These are phyloP conservation scores for Cephus spinipes DNA, from an alignment of 2,888 invertebrate species.

Conservation along the genomic window DNA sequence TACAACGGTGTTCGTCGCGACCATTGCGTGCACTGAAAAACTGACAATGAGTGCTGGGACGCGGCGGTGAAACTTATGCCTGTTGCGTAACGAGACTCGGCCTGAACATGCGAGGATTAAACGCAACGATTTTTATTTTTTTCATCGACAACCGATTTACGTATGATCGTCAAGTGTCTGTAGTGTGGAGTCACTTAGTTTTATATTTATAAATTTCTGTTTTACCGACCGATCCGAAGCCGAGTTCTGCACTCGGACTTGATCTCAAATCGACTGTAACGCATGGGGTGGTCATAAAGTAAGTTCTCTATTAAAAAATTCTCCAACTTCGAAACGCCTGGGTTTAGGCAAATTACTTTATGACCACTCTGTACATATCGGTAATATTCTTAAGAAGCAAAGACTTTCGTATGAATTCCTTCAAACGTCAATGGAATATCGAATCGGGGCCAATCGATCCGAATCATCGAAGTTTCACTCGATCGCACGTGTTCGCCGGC, in stretches of 20 bases:
- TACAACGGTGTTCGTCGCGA: not conserved
- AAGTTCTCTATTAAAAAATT: not conserved
- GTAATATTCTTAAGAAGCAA: not conserved
- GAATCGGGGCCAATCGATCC: conserved; percentile 17
- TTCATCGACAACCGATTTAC: not conserved
- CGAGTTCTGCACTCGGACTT: no score
- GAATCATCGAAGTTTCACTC: conserved; percentile 27
- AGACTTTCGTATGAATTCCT: not conserved
- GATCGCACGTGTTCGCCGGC: conserved; percentile 17
- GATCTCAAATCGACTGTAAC: not conserved
- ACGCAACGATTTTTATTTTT: not conserved
- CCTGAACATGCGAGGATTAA: not conserved
- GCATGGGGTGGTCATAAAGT: not conserved
- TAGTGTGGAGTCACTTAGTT: not conserved
- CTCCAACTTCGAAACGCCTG: not conserved
- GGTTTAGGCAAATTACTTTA: not conserved
- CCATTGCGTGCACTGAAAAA: not conserved
- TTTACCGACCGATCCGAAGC: not conserved
- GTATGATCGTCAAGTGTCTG: not conserved
- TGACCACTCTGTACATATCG: not conserved
- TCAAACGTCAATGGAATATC: not conserved
- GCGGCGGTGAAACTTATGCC: conserved; percentile 33
- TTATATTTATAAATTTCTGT: not conserved
- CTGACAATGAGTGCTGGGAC: not conserved
- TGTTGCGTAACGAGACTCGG: conserved; percentile 31